A percentile compares a stretch with the other conserved stretches of the same genome.
These are phyloP conservation scores for Rhopilema esculentum DNA, from an alignment of 30 jellyfish, hydroid and myxozoan species.

Conservation along the genomic window DNA sequence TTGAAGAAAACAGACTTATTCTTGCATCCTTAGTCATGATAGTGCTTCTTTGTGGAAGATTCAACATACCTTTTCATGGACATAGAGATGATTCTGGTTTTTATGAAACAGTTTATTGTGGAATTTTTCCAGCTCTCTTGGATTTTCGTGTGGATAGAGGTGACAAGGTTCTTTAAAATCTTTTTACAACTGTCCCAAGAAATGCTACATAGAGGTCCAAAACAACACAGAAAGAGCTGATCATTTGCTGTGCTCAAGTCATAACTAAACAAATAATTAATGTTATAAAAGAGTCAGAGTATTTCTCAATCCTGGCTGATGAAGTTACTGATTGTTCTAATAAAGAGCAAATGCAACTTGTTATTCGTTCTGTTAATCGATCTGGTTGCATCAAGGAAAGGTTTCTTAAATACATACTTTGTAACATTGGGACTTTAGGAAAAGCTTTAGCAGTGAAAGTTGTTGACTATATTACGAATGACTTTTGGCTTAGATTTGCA, in stretches of 20 bases:
- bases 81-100: conserved; percentile 37
- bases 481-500: conserved; percentile 13
- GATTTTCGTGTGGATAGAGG: conserved; percentile 32
- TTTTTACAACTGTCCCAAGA: conserved; percentile 32
- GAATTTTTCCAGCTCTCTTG: neutral
- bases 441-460: conserved; percentile 11
- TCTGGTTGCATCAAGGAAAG: conserved; percentile 7
- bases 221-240: conserved; percentile 60
- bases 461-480: neutral
- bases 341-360: conserved; percentile 37
- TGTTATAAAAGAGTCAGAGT: conserved; percentile 28
- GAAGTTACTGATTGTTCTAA: conserved; percentile 46
- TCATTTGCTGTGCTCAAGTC: conserved; percentile 40
- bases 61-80: conserved; percentile 47
- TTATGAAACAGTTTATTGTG: conserved; percentile 10
- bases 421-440: conserved; percentile 27
- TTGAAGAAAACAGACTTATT: neutral
- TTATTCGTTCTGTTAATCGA: conserved; percentile 17
- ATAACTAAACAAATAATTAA: neutral
- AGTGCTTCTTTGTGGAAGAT: conserved; percentile 4
- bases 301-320: conserved; percentile 59
- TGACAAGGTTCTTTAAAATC: conserved; percentile 1
- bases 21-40: neutral
- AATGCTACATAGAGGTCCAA: conserved; percentile 74
- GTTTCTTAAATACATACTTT: conserved; percentile 4